Conservation (phyloP, 1,140 invertebrate genomes). For the Trichomalopsis sarcophagae region DNA sequence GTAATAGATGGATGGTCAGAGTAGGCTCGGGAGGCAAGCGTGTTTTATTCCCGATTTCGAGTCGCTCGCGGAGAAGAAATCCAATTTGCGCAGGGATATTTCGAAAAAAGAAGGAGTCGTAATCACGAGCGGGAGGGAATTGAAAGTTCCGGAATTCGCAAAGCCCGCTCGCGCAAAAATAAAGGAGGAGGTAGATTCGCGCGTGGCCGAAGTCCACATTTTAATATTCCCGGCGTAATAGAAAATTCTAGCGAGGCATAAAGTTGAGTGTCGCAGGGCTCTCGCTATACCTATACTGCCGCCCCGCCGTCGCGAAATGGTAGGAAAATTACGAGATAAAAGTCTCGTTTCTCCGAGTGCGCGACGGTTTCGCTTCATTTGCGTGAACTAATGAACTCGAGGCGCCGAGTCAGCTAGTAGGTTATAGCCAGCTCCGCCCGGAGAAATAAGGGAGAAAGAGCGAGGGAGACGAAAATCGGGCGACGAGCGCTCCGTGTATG, state of each 20-base stretch:
- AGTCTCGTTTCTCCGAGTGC: conserved; percentile 52
- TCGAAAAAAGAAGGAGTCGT: not conserved
- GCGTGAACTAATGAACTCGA: conserved; percentile 59
- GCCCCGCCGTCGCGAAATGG: not conserved
- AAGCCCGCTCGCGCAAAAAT: conserved; percentile 11
- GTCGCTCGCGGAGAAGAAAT: not conserved
- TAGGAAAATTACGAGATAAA: conserved; percentile 57
- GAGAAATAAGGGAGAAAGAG: conserved; percentile 35
- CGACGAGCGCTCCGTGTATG: not conserved
- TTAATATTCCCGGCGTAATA: conserved; percentile 35
- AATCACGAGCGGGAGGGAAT: conserved; percentile 13
- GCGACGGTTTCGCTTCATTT: conserved; percentile 56
- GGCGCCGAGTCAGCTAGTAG: conserved; percentile 55
- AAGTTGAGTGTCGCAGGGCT: conserved; percentile 49
- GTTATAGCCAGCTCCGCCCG: not conserved
- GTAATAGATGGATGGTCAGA: not conserved
- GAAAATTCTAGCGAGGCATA: conserved; percentile 27
- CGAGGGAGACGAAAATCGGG: conserved; percentile 40
- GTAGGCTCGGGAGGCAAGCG: too few species aligned
- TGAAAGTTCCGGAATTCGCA: conserved; percentile 20
- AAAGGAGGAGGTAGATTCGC: not conserved
- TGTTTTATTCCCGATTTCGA: not conserved
- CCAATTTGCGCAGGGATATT: not conserved
- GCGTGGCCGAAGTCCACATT: conserved; percentile 26
- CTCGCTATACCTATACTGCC: too few species aligned